These are phyloP conservation scores for sheep (Ovis aries) DNA, from an alignment of 2,113 vertebrate species.

Conservation along the genomic window ARS-UI_Ramb_v3.0 NC_056068.1:30172501-30173000, in stretches of 20 bases:
- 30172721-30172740: slow-evolving; percentile 75
- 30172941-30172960: neutral
- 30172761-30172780: slow-evolving; percentile 68
- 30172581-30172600: slow-evolving; percentile 31
- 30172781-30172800: slow-evolving; percentile 6
- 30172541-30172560: neutral
- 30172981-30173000: neutral
- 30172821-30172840: neutral
- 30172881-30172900: neutral
- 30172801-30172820: neutral
- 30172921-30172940: neutral
- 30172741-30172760: slow-evolving; percentile 27
- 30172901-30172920: neutral
- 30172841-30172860: slow-evolving; percentile 28
- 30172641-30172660: slow-evolving; percentile 73
- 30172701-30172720: slow-evolving; percentile 72
- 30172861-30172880: neutral
- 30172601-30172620: neutral
- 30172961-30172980: neutral
- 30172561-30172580: neutral
- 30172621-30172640: slow-evolving; percentile 59
- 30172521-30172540: neutral
- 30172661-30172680: slow-evolving; percentile 71
- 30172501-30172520: neutral
- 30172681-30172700: slow-evolving; percentile 57